Evolutionary conservation across 1,140 invertebrate genomes (phyloP), one percentile per base, ranked within the genome.

Genomic region (Arion vulgaris): DNA sequence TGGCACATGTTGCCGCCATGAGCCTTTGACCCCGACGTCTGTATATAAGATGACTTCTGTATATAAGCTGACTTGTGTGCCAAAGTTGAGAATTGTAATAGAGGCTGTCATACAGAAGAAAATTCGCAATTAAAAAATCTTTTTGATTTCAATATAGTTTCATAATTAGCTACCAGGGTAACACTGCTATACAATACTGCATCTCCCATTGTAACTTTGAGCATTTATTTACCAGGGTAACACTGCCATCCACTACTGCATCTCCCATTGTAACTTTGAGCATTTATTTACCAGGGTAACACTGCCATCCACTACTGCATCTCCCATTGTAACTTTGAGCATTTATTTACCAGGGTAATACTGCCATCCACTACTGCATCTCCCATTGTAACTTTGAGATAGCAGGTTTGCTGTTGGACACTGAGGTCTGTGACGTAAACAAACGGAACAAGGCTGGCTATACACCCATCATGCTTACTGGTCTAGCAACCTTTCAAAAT

Each of bases 181-280:
- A 98, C 90, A 98, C 97, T 2, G 96, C 96, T 17, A 95, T 99
- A 93, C 97, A 99, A 91, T 99, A 98, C 93, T 96, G 97, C 9
- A 96, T 98, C n/a, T 98, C 97, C 0, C 96, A 98, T 92, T 96
- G 96, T 71, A 98, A 98, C 92, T 98, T 97, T 90, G 96, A 97
- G 87, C n/a, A n/a, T n/a, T n/a, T n/a, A n/a, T n/a, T n/a, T n/a
- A n/a, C n/a, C n/a, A 96, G 95, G 97, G 97, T 26, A 98, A 98
- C 90, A 98, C 97, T 2, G 96, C 96, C 19, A 95, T 99, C 93
- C 97, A 99, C 91, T 99, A 98, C 93, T 96, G 97, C 9, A 96
- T 98, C n/a, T 98, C 97, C 0, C 96, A 98, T 92, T 96, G 96
- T 71, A 98, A 98, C 92, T 98, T 97, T 90, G 96, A 97, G 87